Evolutionary conservation across 2,797 vertebrate genomes (phyloP).

Genomic region (Sorex maritimensis): DNA sequence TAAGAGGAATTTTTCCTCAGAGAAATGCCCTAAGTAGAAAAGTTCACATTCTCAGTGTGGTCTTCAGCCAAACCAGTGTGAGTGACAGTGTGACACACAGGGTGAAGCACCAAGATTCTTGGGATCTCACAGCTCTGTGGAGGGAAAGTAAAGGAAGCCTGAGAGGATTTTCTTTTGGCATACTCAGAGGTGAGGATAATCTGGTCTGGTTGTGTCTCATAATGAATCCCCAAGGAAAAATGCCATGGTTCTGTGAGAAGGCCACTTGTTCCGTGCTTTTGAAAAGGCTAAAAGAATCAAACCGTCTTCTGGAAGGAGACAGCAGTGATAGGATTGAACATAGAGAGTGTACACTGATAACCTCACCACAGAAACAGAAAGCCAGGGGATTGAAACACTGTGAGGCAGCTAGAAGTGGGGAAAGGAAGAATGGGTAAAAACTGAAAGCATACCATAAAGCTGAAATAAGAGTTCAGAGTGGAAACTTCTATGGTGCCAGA

Average conservation of each 20-base stretch:
- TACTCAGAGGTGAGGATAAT: neutral
- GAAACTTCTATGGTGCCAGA: too few species aligned
- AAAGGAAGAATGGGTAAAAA: neutral
- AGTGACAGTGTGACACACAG: neutral
- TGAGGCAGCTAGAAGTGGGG: neutral
- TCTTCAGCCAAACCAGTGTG: neutral
- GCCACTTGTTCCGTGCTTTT: slow-evolving; percentile 4
- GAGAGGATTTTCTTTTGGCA: neutral
- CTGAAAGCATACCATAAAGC: neutral
- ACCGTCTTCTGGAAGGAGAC: slow-evolving; percentile 4
- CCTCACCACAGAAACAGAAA: neutral
- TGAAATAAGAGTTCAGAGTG: neutral
- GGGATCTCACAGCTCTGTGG: neutral
- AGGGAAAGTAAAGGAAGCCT: neutral
- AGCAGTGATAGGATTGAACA: neutral
- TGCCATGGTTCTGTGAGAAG: neutral
- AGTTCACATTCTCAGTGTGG: neutral
- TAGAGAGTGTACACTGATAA: neutral
- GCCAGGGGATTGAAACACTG: neutral
- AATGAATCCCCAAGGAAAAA: neutral
- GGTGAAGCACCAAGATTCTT: neutral
- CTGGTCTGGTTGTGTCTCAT: slow-evolving; percentile 24
- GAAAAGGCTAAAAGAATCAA: neutral
- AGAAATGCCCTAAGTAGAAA: neutral
- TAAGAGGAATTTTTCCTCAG: neutral